Conservation (phyloP, 2,888 invertebrate genomes). For the Eupeodes luniger region DNA sequence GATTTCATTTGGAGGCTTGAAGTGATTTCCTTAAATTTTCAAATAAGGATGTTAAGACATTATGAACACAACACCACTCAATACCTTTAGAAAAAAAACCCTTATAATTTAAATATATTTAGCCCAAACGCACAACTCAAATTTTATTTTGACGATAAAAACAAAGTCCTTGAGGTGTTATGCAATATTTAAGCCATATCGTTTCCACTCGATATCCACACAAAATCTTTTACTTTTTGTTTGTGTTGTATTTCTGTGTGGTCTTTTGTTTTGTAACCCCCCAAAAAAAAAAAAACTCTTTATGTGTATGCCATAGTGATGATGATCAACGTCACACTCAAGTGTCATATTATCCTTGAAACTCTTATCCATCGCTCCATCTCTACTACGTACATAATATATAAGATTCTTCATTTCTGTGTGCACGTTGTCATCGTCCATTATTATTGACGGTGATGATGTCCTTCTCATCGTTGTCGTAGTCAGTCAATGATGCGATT, state of each 20-base stretch:
- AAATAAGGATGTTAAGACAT: too few relatives aligned
- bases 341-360: slow-evolving; percentile 63
- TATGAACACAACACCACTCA: too few relatives aligned
- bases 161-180: slow-evolving; percentile 23
- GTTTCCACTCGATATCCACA: slow-evolving; percentile 29
- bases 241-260: background rate
- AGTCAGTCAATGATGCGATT: slow-evolving; percentile 75
- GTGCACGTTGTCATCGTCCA: slow-evolving; percentile 40
- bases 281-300: background rate
- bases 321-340: slow-evolving; percentile 62
- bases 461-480: slow-evolving; percentile 59
- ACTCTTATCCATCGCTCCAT: slow-evolving; percentile 49
- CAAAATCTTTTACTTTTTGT: slow-evolving; percentile 3
- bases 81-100: background rate
- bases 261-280: slow-evolving; percentile 40
- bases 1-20: too few relatives aligned
- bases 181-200: slow-evolving; percentile 16
- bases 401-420: slow-evolving; percentile 24
- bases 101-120: slow-evolving; percentile 2
- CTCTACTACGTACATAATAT: background rate
- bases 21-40: too few relatives aligned
- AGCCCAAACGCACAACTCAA: background rate
- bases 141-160: background rate
- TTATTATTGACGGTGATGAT: slow-evolving; percentile 60
- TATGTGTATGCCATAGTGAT: slow-evolving; percentile 60